Base-by-base conservation (phyloP, 2,888 invertebrate genomes). In the Lasioglossum villosulum region DNA sequence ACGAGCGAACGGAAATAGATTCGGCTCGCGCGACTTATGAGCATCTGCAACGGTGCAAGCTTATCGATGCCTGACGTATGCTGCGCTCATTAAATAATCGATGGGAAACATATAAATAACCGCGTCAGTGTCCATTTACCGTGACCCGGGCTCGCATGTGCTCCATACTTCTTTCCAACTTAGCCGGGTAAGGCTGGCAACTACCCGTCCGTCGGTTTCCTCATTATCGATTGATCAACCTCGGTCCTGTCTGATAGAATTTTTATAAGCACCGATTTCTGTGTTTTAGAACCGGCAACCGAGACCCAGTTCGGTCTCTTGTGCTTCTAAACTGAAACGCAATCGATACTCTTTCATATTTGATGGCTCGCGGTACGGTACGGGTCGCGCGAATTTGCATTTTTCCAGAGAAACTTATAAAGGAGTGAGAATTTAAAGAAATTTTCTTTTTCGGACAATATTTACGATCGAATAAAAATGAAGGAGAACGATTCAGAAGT, bases 121-220 rank as follows among this genome's bases (percentile, higher is more conserved):
- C n/a, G 72, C 75, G 70, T 71, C 73, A 70, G 68, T 59, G 30
- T 19, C 23, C 75, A 19, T 59, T 66, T 52, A 8, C 16, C 39
- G 80, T n/a, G 48, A 37, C 42, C 70, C 56, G 75, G 37, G n/a
- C 68, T 74, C 80, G 68, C 59, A 88, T 84, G 85, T 85, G 83
- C n/a, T 85, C 85, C 42, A 85, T 85, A 59, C 79, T 73, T n/a
- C 85, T 86, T 74, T 84, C 84, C 30, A 82, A 82, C 73, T 82
- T 88, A 74, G 75, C 87, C 72, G 86, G 84, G 86, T 89, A 83
- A 89, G 83, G 75, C 70, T 42, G 19, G 34, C 56, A 74, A 14
- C 16, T 66, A 45, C 6, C 56, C 30, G 30, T 27, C n/a, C 59
- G 23, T 56, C n/a, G 23, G 56, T 52, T 68, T 34, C 30, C 5